Base-by-base conservation (phyloP, 2,797 vertebrate species). In the Pseudomugil gertrudae region DNA sequence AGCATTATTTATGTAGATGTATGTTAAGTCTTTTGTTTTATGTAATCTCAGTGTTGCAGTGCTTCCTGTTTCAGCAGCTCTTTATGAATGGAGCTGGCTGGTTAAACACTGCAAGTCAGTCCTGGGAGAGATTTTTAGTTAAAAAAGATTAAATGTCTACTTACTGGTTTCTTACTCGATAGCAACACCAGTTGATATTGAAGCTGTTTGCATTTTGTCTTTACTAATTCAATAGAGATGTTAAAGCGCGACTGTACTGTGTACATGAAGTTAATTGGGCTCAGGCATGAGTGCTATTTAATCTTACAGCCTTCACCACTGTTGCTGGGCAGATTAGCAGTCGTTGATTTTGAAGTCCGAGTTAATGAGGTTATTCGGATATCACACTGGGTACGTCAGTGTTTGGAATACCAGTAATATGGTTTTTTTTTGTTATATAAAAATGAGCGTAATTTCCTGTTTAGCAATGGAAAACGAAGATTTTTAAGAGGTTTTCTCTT, bases 401-500 rank as follows among this genome's bases (percentile, higher is more conserved):
- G 38, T 53, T 32, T 57, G 0, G 8, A 64, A 52, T 36, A 52
- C n/a, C n/a, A n/a, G n/a, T n/a, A n/a, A n/a, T n/a, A n/a, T n/a
- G n/a, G n/a, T n/a, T n/a, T n/a, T n/a, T n/a, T 64, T 54, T 45
- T 43, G 53, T 3, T 24, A 3, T n/a, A n/a, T n/a, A n/a, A n/a
- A 59, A 17, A 14, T 21, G 21, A 59, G n/a, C 13, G 29, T 64
- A 13, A 52, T 74, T 66, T 69, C 36, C 43, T 24, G 48, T 56
- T 79, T 56, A 66, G 55, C 64, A 66, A 80, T 63, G 51, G 17
- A 48, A 69, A 64, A 67, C 58, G 48, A 19, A n/a, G n/a, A n/a
- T n/a, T n/a, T n/a, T n/a, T n/a, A n/a, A n/a, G n/a, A n/a, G 7
- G 71, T 75, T 71, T 60, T 35, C 58, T 47, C 68, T 52, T 47